Conservation (phyloP, 1,140 invertebrate species). For the Telenomus remus region DNA sequence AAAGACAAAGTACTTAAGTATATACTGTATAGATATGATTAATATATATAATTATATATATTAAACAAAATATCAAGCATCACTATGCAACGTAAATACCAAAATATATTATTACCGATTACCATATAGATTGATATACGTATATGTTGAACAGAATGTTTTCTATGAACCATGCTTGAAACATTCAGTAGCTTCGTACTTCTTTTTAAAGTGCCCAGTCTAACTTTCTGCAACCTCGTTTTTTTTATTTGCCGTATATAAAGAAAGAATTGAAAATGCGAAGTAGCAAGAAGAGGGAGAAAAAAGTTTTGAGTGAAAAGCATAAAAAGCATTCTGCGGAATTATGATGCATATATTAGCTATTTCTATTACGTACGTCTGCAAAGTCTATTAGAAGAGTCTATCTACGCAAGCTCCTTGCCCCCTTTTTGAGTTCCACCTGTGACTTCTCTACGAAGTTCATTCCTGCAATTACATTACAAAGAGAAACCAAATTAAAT, state of each 20-base stretch:
- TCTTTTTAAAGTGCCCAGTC: no score
- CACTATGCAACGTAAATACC: no score
- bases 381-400: constrained; percentile 76
- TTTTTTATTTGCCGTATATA: no score
- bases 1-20: constrained; percentile 46
- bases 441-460: constrained; percentile 42
- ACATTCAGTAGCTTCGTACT: no score
- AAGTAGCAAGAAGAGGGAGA: no score
- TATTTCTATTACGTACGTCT: constrained; percentile 75
- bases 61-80: no score
- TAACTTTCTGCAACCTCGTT: no score
- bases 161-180: no score
- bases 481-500: no score
- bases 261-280: no score
- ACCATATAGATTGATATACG: constrained; percentile 50
- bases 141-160: constrained; percentile 55
- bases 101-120: constrained; percentile 42
- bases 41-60: no score
- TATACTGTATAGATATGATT: constrained; percentile 56
- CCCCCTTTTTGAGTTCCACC: constrained; percentile 59
- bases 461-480: constrained; percentile 56
- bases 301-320: no score
- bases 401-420: constrained; percentile 66
- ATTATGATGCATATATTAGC: constrained; percentile 70
- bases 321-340: constrained; percentile 58